Evolutionary conservation across 1,140 invertebrate genomes (phyloP), one percentile per base, ranked within the genome.

Genomic region (Drosophila quadrilineata): DNA sequence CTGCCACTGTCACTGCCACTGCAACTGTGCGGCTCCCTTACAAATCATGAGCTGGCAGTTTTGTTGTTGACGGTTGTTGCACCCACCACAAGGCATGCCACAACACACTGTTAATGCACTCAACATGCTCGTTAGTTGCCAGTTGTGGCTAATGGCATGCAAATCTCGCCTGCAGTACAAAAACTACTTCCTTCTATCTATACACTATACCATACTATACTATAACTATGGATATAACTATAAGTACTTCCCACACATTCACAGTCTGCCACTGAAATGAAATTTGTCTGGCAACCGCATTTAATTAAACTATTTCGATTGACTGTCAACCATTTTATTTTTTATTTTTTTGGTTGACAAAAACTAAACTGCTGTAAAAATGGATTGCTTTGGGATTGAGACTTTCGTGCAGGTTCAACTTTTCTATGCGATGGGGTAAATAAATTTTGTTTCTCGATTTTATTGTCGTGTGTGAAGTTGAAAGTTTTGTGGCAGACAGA

Each of bases 271-370:
- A 21, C 6, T 38, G 12, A 16, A 40, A 40, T 14, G 36, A 40
- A 10, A 19, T 38, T 16, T 26, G 28, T 14, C 17, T 60, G 14
- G 16, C 29, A 46, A 10, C 22, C 22, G 49, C 56, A 71, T 57
- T 71, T 71, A 50, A 71, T 71, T 71, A 71, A 71, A 71, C 64
- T 71, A 68, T 71, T 71, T 36, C 64, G 43, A 68, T 68, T 68
- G 69, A 71, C 68, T 71, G 69, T 63, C 64, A 71, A 71, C n/a
- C n/a, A n/a, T n/a, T n/a, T n/a, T n/a, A n/a, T n/a, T n/a, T n/a
- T n/a, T n/a, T n/a, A n/a, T n/a, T n/a, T n/a, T n/a, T n/a, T n/a
- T n/a, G 69, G 56, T 69, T 14, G 35, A 41, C 38, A 41, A 21
- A 69, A 70, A 67, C 50, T 68, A 71, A 71, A 68, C 64, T 68